Evolutionary conservation across 2,888 invertebrate genomes (phyloP).

Genomic region (Pseudococcus jackbeardsleyi): DNA sequence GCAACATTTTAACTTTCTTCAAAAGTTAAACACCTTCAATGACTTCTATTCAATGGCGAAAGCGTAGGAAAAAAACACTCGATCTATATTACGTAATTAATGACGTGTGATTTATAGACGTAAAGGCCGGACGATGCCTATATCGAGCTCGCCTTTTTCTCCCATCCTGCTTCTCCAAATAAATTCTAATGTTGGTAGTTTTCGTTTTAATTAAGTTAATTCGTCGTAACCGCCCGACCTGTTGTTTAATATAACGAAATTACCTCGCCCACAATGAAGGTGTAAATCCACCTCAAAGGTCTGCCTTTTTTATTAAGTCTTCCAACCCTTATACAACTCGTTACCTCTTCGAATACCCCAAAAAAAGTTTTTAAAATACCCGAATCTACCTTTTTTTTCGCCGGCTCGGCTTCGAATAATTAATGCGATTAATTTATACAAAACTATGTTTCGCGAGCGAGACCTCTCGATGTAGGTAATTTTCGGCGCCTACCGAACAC

Average conservation of each 20-base stretch:
- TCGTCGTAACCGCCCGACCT: slow-evolving; percentile 33
- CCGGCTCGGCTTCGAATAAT: neutral
- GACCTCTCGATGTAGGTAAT: neutral
- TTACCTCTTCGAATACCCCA: neutral
- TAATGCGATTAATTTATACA: slow-evolving; percentile 23
- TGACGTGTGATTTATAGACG: slow-evolving; percentile 40
- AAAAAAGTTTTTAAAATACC: slow-evolving; percentile 4
- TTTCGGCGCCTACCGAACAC: neutral
- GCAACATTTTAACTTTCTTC: slow-evolving; percentile 24
- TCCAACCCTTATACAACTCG: neutral
- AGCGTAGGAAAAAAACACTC: neutral
- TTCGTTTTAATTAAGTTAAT: slow-evolving; percentile 44
- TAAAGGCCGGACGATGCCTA: neutral
- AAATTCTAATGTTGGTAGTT: slow-evolving; percentile 43
- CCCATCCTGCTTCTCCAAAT: neutral
- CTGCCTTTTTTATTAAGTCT: slow-evolving; percentile 26
- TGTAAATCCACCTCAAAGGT: slow-evolving; percentile 37
- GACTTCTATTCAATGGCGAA: slow-evolving; percentile 17
- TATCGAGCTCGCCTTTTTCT: neutral
- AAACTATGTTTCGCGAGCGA: neutral
- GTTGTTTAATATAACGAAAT: slow-evolving; percentile 39
- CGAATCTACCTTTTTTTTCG: neutral
- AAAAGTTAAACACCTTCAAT: slow-evolving; percentile 43
- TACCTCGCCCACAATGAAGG: neutral
- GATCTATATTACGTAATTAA: slow-evolving; percentile 34